Percentiles rank a stretch among this genome's conserved stretches.
These are phyloP conservation scores for Coregonus suidteri DNA, from an alignment of 2,797 vertebrate genomes.

Conservation along the genomic window DNA sequence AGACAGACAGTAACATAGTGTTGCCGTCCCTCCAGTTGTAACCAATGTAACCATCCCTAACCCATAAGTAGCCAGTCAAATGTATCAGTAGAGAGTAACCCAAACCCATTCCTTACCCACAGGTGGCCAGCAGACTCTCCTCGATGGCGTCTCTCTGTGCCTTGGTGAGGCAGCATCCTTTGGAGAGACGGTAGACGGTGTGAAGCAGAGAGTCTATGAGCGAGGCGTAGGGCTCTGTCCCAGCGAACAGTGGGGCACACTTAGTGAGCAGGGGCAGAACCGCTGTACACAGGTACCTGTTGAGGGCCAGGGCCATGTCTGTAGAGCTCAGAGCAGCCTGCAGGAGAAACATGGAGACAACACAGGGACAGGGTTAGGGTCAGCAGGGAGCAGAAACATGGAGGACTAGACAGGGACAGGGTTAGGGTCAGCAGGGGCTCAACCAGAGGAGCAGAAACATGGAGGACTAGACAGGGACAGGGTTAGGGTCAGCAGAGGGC, in stretches of 20 bases:
- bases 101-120: constrained; percentile 80
- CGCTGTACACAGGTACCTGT: constrained; percentile 93
- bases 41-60: too few species aligned
- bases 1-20: too few species aligned
- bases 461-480: too few species aligned
- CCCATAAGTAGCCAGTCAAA: too few species aligned
- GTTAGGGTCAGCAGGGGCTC: too few species aligned
- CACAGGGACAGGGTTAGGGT: not conserved
- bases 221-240: constrained; percentile 92
- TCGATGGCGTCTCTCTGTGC: constrained; percentile 95
- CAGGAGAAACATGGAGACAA: not conserved
- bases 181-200: constrained; percentile 94
- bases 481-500: too few species aligned
- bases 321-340: constrained; percentile 91
- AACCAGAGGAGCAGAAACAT: too few species aligned
- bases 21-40: too few species aligned
- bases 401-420: too few species aligned
- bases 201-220: constrained; percentile 94
- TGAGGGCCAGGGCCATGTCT: constrained; percentile 95
- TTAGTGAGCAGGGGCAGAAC: constrained; percentile 91
- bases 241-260: constrained; percentile 92
- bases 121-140: constrained; percentile 90
- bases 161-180: constrained; percentile 96
- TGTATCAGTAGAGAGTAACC: too few species aligned
- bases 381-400: too few species aligned